phyloP scores from a whole-genome alignment of 2,113 vertebrate genomes.

The Tor tambroides region DNA sequence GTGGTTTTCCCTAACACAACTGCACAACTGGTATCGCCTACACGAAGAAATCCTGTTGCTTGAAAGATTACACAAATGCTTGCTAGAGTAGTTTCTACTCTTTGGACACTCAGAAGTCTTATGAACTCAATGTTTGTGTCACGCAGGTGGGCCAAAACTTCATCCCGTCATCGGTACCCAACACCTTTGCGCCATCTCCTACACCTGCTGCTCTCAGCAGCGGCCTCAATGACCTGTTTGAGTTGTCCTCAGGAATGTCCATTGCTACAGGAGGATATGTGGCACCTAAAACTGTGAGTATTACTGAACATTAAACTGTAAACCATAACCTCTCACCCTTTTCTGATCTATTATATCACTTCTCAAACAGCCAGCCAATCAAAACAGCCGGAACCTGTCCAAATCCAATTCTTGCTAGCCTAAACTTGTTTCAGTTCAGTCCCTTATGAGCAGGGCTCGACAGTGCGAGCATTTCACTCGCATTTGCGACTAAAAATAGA shows the following conservation, averaged over 20 bases:
- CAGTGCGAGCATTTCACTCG: too few relatives aligned
- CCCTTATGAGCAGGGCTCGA: too few relatives aligned
- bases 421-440: neutral
- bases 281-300: constrained; percentile 88
- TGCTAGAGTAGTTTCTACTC: neutral
- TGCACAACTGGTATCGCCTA: neutral
- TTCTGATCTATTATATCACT: neutral
- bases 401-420: neutral
- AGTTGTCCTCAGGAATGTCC: constrained; percentile 93
- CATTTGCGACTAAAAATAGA: too few relatives aligned
- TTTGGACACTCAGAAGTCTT: neutral
- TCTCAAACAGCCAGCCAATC: neutral
- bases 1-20: neutral
- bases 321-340: neutral
- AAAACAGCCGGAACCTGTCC: neutral
- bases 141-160: constrained; percentile 96
- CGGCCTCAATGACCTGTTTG: constrained; percentile 95
- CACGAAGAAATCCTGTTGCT: neutral
- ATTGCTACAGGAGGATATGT: constrained; percentile 90
- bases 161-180: constrained; percentile 92
- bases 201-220: constrained; percentile 91
- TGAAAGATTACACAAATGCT: neutral
- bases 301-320: neutral
- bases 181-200: constrained; percentile 95
- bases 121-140: constrained; percentile 30